These are phyloP conservation scores for Galeruca laticollis DNA, from an alignment of 2,888 invertebrate genomes.

Conservation along the genomic window DNA sequence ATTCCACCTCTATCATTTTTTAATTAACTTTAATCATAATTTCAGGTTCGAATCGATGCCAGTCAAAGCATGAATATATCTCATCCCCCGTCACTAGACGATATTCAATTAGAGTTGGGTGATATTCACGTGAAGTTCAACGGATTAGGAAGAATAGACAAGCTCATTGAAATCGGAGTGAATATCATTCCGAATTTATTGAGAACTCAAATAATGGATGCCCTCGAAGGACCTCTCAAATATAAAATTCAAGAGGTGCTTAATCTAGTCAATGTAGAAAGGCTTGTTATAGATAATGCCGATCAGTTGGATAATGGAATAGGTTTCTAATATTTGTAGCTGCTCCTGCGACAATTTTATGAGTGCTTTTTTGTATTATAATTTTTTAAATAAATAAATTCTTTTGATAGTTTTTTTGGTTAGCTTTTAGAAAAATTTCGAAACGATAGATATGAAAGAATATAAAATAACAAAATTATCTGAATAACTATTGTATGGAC, in stretches of 20 bases:
- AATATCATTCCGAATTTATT: slow-evolving; percentile 88
- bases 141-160: slow-evolving; percentile 90
- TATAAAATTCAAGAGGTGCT: slow-evolving; percentile 80
- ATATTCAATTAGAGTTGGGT: slow-evolving; percentile 76
- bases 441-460: too few relatives aligned
- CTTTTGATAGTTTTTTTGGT: background rate
- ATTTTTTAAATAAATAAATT: background rate
- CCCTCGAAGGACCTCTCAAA: slow-evolving; percentile 82
- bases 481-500: too few relatives aligned
- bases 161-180: slow-evolving; percentile 81
- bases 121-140: slow-evolving; percentile 87
- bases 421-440: too few relatives aligned
- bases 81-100: slow-evolving; percentile 77
- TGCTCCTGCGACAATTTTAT: background rate
- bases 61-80: slow-evolving; percentile 85
- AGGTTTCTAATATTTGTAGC: slow-evolving; percentile 1
- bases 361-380: background rate
- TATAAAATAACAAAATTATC: too few relatives aligned
- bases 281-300: slow-evolving; percentile 77
- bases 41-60: slow-evolving; percentile 72
- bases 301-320: slow-evolving; percentile 72
- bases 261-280: slow-evolving; percentile 80
- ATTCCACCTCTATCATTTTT: background rate
- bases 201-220: slow-evolving; percentile 89
- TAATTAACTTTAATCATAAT: background rate